A percentile compares a stretch with the other conserved stretches of the same genome.
Conservation (phyloP, 2,888 invertebrate genomes). For the Microctonus brassicae region DNA sequence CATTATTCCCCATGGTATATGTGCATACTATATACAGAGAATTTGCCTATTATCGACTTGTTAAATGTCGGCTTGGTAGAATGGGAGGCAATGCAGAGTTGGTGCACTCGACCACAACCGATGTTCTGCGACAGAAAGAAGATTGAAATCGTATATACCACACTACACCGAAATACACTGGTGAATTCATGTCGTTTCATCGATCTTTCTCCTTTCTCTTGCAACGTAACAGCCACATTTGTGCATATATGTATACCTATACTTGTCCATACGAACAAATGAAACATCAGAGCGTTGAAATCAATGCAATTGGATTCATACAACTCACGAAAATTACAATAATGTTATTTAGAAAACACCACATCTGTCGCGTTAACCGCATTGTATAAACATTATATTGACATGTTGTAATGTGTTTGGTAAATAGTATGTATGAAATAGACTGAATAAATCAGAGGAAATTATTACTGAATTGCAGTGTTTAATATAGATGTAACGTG, state of each 20-base stretch:
- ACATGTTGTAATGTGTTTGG: neutral
- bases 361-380: neutral
- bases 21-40: conserved; percentile 31
- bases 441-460: too few relatives aligned
- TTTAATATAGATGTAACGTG: too few relatives aligned
- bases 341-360: neutral
- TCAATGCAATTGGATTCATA: conserved; percentile 7
- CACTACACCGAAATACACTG: conserved; percentile 13
- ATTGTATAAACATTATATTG: neutral
- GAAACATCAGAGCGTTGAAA: neutral
- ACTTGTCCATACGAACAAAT: neutral
- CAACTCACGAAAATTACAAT: neutral
- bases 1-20: neutral
- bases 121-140: conserved; percentile 26
- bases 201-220: conserved; percentile 5
- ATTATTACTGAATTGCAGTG: too few relatives aligned
- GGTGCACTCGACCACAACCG: conserved; percentile 18
- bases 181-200: conserved; percentile 15
- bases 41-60: conserved; percentile 52
- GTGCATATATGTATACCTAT: conserved; percentile 3
- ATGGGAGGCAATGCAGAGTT: neutral
- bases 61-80: conserved; percentile 38
- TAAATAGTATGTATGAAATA: too few relatives aligned
- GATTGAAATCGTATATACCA: conserved; percentile 18
- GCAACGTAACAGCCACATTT: neutral